phyloP scores from a whole-genome alignment of 1,140 invertebrate species.

The Lasaia peninsularis region DNA sequence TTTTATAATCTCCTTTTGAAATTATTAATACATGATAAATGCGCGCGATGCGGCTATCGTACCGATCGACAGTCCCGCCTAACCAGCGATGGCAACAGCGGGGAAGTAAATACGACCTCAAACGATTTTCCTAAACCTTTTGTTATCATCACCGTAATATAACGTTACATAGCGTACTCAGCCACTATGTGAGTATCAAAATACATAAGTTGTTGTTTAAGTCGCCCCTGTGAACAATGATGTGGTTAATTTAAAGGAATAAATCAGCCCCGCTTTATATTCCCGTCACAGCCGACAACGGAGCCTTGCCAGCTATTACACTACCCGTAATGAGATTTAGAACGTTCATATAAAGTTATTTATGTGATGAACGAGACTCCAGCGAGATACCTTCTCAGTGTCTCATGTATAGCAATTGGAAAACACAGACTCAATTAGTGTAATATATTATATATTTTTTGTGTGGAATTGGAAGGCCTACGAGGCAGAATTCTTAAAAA shows the following conservation, averaged over 20 bases:
- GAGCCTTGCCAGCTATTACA: slow-evolving; percentile 70
- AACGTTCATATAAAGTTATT: slow-evolving; percentile 74
- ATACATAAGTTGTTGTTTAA: slow-evolving; percentile 23
- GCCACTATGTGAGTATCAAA: background rate
- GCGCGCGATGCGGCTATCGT: too few relatives aligned
- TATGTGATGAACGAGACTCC: slow-evolving; percentile 62
- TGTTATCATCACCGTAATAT: background rate
- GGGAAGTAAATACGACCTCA: too few relatives aligned
- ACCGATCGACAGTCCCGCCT: too few relatives aligned
- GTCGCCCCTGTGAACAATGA: slow-evolving; percentile 42
- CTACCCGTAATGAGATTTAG: slow-evolving; percentile 72
- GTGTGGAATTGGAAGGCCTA: too few relatives aligned
- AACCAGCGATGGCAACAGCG: too few relatives aligned
- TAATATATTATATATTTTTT: too few relatives aligned
- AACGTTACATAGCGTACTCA: background rate
- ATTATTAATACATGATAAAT: too few relatives aligned
- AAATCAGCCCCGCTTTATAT: slow-evolving; percentile 71
- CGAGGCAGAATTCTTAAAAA: too few relatives aligned
- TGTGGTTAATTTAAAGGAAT: slow-evolving; percentile 65
- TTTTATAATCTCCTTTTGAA: too few relatives aligned
- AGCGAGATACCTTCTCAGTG: background rate
- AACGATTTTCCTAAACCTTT: too few relatives aligned
- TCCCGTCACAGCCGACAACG: slow-evolving; percentile 66
- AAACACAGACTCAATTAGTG: background rate
- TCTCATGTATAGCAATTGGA: slow-evolving; percentile 9